Evolutionary conservation across 2,797 vertebrate genomes (phyloP).

Genomic region (Alfaro cultratus): DNA sequence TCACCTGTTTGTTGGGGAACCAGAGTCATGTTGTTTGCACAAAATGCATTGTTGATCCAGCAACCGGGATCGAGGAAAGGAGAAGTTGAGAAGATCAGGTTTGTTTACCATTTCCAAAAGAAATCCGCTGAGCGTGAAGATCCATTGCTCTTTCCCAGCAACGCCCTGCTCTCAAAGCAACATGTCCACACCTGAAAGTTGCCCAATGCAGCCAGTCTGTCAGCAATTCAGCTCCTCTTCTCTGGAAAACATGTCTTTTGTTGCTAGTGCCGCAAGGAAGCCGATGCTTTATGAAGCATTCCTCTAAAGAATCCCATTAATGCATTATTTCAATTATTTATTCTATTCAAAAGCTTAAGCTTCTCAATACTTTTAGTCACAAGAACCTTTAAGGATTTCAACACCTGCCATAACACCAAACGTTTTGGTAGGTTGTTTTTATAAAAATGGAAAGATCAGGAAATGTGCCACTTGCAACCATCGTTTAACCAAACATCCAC

Average conservation of each 20-base stretch:
- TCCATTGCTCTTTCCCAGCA: slow-evolving; percentile 21
- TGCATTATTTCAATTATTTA: background rate
- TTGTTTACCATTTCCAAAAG: slow-evolving; percentile 4
- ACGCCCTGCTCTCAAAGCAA: slow-evolving; percentile 22
- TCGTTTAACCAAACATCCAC: background rate
- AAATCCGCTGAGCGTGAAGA: background rate
- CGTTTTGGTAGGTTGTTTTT: background rate
- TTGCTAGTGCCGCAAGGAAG: background rate
- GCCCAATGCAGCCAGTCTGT: slow-evolving; percentile 26
- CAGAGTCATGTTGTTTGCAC: background rate
- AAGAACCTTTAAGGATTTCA: background rate
- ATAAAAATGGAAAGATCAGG: slow-evolving; percentile 7
- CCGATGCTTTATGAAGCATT: background rate
- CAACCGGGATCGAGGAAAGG: background rate
- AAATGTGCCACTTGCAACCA: background rate
- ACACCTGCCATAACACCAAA: background rate
- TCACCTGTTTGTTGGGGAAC: background rate
- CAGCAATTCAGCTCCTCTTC: slow-evolving; percentile 38
- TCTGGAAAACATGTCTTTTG: slow-evolving; percentile 15
- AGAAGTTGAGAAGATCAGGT: background rate
- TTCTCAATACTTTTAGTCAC: background rate
- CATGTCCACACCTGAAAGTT: slow-evolving; percentile 34
- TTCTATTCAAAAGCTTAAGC: background rate
- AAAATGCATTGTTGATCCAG: background rate
- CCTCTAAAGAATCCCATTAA: background rate